phyloP scores from a whole-genome alignment of 1,140 invertebrate species.

The Brevipalpus yothersi region DNA sequence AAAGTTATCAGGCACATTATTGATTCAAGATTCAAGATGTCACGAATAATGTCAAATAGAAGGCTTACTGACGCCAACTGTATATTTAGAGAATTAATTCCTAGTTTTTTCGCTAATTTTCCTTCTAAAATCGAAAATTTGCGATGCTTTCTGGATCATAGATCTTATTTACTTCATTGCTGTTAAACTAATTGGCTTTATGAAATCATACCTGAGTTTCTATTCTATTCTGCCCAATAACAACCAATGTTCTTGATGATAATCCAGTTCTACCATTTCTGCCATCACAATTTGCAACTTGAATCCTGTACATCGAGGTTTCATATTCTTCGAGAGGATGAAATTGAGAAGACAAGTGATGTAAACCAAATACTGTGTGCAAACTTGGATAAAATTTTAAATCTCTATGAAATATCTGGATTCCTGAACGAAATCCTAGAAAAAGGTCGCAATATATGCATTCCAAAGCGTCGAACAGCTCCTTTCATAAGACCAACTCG shows the following conservation, averaged over 20 bases:
- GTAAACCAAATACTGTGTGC: conserved; percentile 8
- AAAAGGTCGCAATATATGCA: neutral
- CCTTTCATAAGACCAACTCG: neutral
- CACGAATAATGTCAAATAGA: no score
- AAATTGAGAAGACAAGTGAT: conserved; percentile 4
- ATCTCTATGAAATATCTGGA: conserved; percentile 6
- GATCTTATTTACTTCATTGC: conserved; percentile 4
- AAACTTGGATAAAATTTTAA: conserved; percentile 5
- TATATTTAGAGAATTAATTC: conserved; percentile 4
- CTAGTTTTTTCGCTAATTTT: conserved; percentile 5
- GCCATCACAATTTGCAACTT: conserved; percentile 22
- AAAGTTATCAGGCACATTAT: no score
- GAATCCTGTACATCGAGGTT: conserved; percentile 16
- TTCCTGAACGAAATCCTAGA: neutral
- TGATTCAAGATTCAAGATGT: no score
- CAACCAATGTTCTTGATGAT: conserved; percentile 8
- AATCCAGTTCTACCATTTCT: conserved; percentile 15
- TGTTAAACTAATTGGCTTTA: conserved; percentile 4
- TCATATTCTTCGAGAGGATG: conserved; percentile 2
- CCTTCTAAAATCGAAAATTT: neutral
- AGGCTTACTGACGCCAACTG: no score
- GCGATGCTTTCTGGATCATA: conserved; percentile 3
- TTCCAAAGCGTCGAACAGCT: neutral
- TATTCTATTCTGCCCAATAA: conserved; percentile 11
- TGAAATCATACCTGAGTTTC: conserved; percentile 9